phyloP scores from a whole-genome alignment of 2,113 vertebrate genomes.

The Brachyhypopomus gauderio region DNA sequence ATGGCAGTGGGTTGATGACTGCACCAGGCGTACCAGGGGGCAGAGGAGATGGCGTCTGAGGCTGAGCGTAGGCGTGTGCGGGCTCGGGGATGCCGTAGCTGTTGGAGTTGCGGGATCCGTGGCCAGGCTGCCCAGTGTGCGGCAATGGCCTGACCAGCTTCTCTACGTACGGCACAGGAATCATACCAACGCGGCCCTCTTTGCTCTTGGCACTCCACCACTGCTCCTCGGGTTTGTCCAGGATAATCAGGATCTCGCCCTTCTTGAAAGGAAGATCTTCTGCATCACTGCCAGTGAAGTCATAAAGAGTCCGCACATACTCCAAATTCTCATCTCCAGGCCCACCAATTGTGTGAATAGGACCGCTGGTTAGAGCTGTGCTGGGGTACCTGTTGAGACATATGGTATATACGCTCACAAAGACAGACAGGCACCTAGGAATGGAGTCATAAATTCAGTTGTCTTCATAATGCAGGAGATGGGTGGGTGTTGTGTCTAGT shows the following conservation, averaged over 20 bases:
- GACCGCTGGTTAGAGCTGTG: constrained; percentile 75
- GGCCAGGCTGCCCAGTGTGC: constrained; percentile 74
- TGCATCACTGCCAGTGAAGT: constrained; percentile 93
- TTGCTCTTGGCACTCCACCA: constrained; percentile 99
- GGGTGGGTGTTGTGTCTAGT: no score
- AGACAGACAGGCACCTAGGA: background rate
- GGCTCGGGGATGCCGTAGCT: constrained; percentile 97
- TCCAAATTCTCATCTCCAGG: constrained; percentile 86
- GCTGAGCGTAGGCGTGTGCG: constrained; percentile 94
- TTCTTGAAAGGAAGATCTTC: constrained; percentile 98
- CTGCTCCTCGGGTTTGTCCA: constrained; percentile 98
- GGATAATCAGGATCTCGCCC: constrained; percentile 90
- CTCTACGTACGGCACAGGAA: constrained; percentile 97
- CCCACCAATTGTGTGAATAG: constrained; percentile 73
- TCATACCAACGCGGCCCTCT: constrained; percentile 94
- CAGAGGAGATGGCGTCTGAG: constrained; percentile 85
- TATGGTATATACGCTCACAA: constrained; percentile 27
- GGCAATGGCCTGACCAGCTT: constrained; percentile 84
- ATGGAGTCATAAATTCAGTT: background rate
- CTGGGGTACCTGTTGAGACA: constrained; percentile 79
- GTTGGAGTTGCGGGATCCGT: constrained; percentile 91
- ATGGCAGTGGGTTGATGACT: constrained; percentile 85
- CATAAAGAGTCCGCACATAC: constrained; percentile 96
- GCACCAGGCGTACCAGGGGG: constrained; percentile 83
- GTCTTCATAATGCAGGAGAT: no score